These are phyloP conservation scores for Enteromius anoplus DNA, from an alignment of 2,797 vertebrate genomes.

Conservation along the genomic window DNA sequence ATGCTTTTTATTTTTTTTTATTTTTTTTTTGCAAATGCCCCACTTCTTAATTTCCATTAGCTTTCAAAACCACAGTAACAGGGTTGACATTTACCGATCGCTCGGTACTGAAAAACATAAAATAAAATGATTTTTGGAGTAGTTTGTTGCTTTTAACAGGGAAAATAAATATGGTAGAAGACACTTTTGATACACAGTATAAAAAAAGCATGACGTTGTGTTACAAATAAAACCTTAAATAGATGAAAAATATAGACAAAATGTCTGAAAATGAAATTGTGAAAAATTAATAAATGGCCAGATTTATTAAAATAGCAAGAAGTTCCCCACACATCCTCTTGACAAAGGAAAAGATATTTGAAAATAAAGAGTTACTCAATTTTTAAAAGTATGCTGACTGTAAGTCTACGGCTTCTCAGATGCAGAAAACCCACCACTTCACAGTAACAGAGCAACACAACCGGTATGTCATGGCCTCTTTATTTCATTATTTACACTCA, in stretches of 20 bases:
- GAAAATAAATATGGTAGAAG: neutral
- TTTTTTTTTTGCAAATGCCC: too few relatives aligned
- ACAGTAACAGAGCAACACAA: slow-evolving; percentile 8
- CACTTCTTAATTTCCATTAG: neutral
- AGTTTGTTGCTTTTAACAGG: neutral
- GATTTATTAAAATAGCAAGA: neutral
- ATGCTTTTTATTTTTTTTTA: too few relatives aligned
- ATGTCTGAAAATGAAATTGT: neutral
- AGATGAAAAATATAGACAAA: neutral
- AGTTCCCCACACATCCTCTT: neutral
- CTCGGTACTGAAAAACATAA: neutral
- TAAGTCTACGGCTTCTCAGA: neutral
- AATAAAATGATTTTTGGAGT: neutral
- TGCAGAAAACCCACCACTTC: slow-evolving; percentile 30
- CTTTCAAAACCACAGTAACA: neutral
- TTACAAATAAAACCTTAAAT: neutral
- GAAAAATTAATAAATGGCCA: neutral
- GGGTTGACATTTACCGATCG: neutral
- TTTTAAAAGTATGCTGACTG: neutral
- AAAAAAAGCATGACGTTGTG: neutral
- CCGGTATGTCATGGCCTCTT: slow-evolving; percentile 29
- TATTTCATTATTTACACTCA: neutral
- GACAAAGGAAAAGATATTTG: neutral
- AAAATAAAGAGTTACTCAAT: neutral
- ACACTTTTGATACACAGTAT: neutral